A percentile compares a stretch with the other conserved stretches of the same genome.
Conservation (phyloP, 2,888 invertebrate genomes). For the Orchesella flavescens region DNA sequence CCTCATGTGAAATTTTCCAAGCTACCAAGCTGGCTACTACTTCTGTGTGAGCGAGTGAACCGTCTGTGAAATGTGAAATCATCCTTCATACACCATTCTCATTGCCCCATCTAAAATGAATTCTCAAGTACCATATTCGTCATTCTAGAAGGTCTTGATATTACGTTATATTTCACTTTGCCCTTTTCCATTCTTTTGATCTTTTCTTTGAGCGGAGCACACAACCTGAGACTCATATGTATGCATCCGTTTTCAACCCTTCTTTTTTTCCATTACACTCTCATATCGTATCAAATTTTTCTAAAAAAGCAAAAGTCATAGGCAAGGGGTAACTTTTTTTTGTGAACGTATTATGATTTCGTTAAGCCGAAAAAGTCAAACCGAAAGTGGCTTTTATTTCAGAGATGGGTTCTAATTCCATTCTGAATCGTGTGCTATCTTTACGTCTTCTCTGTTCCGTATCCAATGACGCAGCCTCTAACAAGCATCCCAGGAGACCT, state of each 20-base stretch:
- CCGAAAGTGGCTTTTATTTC: constrained; percentile 44
- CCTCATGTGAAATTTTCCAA: too few relatives aligned
- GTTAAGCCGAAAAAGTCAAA: constrained; percentile 54
- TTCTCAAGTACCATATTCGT: neutral
- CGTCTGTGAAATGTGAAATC: too few relatives aligned
- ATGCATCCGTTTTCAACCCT: constrained; percentile 24
- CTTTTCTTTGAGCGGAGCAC: constrained; percentile 8
- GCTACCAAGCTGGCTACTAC: too few relatives aligned
- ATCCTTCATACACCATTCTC: neutral
- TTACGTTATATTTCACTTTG: neutral
- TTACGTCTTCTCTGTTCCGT: neutral
- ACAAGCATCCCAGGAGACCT: constrained; percentile 46
- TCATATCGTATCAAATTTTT: constrained; percentile 8
- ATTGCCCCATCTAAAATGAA: neutral
- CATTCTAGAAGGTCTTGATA: neutral
- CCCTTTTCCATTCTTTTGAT: constrained; percentile 12
- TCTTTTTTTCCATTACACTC: constrained; percentile 20
- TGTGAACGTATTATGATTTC: constrained; percentile 43
- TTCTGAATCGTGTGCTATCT: neutral
- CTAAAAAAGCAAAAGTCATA: constrained; percentile 15
- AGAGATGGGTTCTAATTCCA: constrained; percentile 34
- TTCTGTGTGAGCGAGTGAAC: too few relatives aligned
- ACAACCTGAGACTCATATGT: constrained; percentile 33
- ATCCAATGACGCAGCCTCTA: constrained; percentile 45
- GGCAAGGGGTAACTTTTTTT: constrained; percentile 6